Base-by-base conservation (phyloP, 2,797 vertebrate genomes). In the Lepilemur septentrionalis region DNA sequence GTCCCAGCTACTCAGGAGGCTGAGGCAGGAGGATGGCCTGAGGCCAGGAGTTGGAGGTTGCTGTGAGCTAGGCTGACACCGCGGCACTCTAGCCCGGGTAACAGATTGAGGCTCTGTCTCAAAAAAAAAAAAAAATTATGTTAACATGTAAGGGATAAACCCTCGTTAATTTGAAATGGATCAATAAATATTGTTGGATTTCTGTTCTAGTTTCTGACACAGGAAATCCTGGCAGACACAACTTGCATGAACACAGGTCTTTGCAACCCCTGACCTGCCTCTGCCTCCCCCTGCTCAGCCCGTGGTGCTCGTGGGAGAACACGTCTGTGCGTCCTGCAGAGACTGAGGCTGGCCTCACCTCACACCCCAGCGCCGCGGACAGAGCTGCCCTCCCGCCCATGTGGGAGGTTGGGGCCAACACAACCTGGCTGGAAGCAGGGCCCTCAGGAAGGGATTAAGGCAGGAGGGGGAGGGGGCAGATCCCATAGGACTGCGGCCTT, bases 381-480 rank as follows among this genome's bases (percentile, higher is more conserved):
- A 0, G 38, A 38, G 9, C 48, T 28, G 67, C 20, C 69, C n/a
- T 38, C 25, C 7, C 57, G 18, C 52, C 28, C 25, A 8, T 10
- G 18, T 35, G 35, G 73, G 30, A 38, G 3, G 28, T 46, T 70
- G 69, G 22, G 63, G 70, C 67, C 46, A 1, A 5, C 30, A 13
- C 73, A n/a, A 5, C 6, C 30, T 12, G 18, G 46, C 48, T 52
- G 75, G 75, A 78, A 22, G 55, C 5, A 13, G 7, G 32, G 32
- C 32, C 48, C n/a, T 32, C 52, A 10, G 20, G 46, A 35, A 7
- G 32, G 15, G n/a, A 35, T 25, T 22, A 5, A 7, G 28, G n/a
- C 14, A 25, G 9, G 30, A 22, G 2, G 1, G 32, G 35, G 22
- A 6, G 12, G 4, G 13, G n/a, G 1, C 50, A 0, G 22, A 25